These are phyloP conservation scores for Chirona hameri DNA, from an alignment of 2,888 invertebrate species.

Conservation along the genomic window DNA sequence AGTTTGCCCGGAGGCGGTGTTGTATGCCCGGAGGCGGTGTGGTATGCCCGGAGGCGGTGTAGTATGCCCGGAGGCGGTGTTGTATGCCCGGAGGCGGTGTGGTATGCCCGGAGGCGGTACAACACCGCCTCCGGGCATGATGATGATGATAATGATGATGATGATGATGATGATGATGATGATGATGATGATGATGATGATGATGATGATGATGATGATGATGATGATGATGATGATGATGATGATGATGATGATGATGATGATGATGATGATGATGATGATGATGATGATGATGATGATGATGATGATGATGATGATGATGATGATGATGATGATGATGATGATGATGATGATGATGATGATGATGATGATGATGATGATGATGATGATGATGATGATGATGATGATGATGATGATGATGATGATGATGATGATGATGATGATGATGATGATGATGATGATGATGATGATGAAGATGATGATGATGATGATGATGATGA, in stretches of 20 bases:
- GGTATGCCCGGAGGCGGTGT: no score
- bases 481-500: no score
- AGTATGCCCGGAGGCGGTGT: no score
- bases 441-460: conserved; percentile 22
- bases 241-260: conserved; percentile 11
- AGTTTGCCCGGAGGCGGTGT: no score
- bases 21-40: no score
- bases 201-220: conserved; percentile 12
- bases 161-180: conserved; percentile 22
- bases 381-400: conserved; percentile 12
- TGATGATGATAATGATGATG: conserved; percentile 22
- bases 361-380: conserved; percentile 22
- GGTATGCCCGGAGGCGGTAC: no score
- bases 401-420: conserved; percentile 11
- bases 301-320: conserved; percentile 22
- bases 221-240: conserved; percentile 11
- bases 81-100: no score
- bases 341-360: conserved; percentile 22
- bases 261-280: conserved; percentile 22
- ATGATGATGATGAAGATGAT: conserved; percentile 10
- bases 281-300: conserved; percentile 22
- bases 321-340: conserved; percentile 22
- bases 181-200: conserved; percentile 22
- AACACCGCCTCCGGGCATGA: no score
- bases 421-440: conserved; percentile 11